phyloP scores from a whole-genome alignment of 1,140 invertebrate species.

The Rhyacophila brunnea region DNA sequence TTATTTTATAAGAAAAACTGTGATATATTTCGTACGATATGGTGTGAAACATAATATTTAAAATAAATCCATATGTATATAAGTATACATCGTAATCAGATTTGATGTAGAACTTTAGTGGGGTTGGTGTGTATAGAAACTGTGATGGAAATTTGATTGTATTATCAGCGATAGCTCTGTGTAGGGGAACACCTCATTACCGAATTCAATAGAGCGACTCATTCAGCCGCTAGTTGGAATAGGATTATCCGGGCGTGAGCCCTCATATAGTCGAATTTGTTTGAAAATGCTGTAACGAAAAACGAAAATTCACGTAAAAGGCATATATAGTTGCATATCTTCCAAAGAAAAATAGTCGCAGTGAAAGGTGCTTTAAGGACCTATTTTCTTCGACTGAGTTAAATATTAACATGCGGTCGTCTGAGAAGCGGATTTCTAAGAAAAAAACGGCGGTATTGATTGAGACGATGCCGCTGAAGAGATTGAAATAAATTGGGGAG shows the following conservation, averaged over 20 bases:
- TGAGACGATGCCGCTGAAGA: slow-evolving; percentile 7
- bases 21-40: too few relatives aligned
- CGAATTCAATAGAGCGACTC: slow-evolving; percentile 32
- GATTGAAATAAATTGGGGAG: slow-evolving; percentile 27
- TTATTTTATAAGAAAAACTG: too few relatives aligned
- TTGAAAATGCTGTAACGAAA: slow-evolving; percentile 27
- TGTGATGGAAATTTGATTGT: slow-evolving; percentile 33
- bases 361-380: background rate
- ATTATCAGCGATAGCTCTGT: slow-evolving; percentile 20
- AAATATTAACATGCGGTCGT: slow-evolving; percentile 21
- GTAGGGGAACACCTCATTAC: slow-evolving; percentile 34
- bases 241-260: slow-evolving; percentile 29
- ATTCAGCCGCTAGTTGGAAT: slow-evolving; percentile 31
- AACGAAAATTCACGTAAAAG: slow-evolving; percentile 8
- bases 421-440: slow-evolving; percentile 17
- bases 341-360: background rate
- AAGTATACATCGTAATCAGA: slow-evolving; percentile 20
- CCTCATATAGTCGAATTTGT: slow-evolving; percentile 30
- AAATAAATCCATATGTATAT: too few relatives aligned
- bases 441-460: slow-evolving; percentile 25
- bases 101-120: slow-evolving; percentile 1
- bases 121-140: background rate
- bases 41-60: too few relatives aligned
- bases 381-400: slow-evolving; percentile 1
- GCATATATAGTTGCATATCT: background rate